Percentiles rank a stretch among this genome's conserved stretches.
Conservation (phyloP, 2,797 vertebrate genomes). For the Pangasius macronema region DNA sequence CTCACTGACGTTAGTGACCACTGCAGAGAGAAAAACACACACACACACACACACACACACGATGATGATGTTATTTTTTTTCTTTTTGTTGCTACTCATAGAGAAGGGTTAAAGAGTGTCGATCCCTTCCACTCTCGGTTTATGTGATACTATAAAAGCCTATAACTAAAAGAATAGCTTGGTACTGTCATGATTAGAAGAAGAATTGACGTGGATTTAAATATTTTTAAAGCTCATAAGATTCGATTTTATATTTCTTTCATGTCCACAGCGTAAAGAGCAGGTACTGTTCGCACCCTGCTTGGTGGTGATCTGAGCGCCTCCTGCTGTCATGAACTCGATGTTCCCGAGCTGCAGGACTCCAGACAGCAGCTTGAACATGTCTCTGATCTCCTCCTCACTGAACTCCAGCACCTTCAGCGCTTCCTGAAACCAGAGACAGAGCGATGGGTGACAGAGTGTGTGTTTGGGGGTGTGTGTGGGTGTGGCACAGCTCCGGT, state of each 20-base stretch:
- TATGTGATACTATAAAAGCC: neutral
- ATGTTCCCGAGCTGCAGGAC: slow-evolving; percentile 88
- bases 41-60: neutral
- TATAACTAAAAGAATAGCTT: neutral
- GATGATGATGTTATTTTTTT: neutral
- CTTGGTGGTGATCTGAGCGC: slow-evolving; percentile 90
- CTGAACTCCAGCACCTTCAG: slow-evolving; percentile 88
- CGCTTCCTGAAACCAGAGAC: slow-evolving; percentile 74
- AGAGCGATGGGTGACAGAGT: neutral
- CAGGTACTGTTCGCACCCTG: slow-evolving; percentile 72
- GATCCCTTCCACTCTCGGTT: neutral
- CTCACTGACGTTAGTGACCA: slow-evolving; percentile 84
- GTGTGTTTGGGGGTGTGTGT: neutral
- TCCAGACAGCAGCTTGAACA: slow-evolving; percentile 90
- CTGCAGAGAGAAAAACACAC: slow-evolving; percentile 61
- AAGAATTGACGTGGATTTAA: neutral
- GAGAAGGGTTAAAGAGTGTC: neutral
- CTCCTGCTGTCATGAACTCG: slow-evolving; percentile 93
- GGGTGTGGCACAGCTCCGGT: neutral
- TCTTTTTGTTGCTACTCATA: neutral
- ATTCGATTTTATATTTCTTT: neutral
- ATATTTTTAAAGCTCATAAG: neutral
- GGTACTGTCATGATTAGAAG: too few species aligned
- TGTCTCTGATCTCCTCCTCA: slow-evolving; percentile 88
- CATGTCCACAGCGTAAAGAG: neutral